Base-by-base conservation (phyloP, 2,888 invertebrate genomes). In the Eilema sororculum region DNA sequence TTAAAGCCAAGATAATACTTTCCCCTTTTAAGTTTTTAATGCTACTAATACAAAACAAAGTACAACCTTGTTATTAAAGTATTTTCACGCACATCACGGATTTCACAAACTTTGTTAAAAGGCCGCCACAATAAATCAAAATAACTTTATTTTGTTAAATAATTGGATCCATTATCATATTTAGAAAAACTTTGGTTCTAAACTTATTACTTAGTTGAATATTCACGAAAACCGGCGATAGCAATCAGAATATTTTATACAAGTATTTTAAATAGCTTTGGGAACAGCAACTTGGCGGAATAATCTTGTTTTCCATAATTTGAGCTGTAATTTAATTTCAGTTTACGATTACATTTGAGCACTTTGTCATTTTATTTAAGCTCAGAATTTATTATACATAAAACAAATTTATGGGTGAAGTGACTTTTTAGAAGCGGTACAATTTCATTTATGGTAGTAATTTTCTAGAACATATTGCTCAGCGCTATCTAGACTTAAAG, bases 151-250 rank as follows among this genome's bases (percentile, higher is more conserved):
- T 73, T 60, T 25, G 72, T 74, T 72, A 70, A 33, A 59, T 75
- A 80, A 82, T 80, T 74, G 63, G 60, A 77, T 78, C 75, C 79
- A 78, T 80, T 77, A 79, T 77, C 52, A 80, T 81, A 81, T 78
- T 80, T 77, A 71, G 74, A 78, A 68, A 70, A 81, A 83, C 66
- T 79, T 81, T 66, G 57, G 28, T 67, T 73, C 63, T 74, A 81
- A 84, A 86, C 79, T 80, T 84, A 75, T 77, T 78, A 79, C 75
- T 77, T 74, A 78, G 75, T 77, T 79, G 68, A 84, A 84, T 82
- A 83, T 85, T 84, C 80, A 78, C 62, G 70, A 84, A 82, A 74
- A 71, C 65, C 68, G 65, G 68, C 75, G 71, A 78, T 76, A 73
- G 75, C 78, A 81, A 83, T 81, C 75, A 78, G 74, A 81, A 81